These are phyloP conservation scores for Spinibarbus caldwelli DNA, from an alignment of 2,797 vertebrate species.

Conservation along the genomic window DNA sequence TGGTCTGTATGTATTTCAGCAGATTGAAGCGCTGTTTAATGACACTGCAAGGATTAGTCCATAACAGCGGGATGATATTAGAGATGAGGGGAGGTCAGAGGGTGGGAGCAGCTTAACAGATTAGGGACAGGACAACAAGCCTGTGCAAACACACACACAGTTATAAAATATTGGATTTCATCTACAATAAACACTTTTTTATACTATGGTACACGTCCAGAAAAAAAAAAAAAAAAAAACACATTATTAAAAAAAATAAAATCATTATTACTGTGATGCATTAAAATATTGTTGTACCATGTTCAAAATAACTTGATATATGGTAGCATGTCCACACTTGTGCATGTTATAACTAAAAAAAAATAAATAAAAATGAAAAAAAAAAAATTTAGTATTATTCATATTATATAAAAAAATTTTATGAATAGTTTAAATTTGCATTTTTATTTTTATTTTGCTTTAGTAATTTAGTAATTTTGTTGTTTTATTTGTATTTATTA, in stretches of 20 bases:
- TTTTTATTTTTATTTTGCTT: background rate
- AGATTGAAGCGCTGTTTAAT: conserved; percentile 56
- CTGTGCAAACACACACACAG: conserved; percentile 37
- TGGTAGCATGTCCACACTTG: background rate
- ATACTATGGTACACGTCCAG: too few species aligned
- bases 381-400: background rate
- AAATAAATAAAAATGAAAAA: too few species aligned
- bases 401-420: background rate
- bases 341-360: background rate
- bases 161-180: conserved; percentile 9
- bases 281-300: background rate
- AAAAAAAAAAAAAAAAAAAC: background rate
- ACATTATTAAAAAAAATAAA: too few species aligned
- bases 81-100: conserved; percentile 22
- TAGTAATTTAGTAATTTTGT: background rate
- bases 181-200: background rate
- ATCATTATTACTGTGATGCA: background rate
- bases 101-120: conserved; percentile 52
- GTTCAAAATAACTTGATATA: background rate
- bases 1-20: conserved; percentile 43
- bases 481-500: background rate
- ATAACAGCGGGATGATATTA: conserved; percentile 45
- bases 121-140: conserved; percentile 47
- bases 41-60: conserved; percentile 51
- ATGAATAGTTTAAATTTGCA: background rate